Evolutionary conservation across 2,797 vertebrate genomes (phyloP), one percentile per base, ranked within the genome.

Genomic region (Sandelia bainsii): DNA sequence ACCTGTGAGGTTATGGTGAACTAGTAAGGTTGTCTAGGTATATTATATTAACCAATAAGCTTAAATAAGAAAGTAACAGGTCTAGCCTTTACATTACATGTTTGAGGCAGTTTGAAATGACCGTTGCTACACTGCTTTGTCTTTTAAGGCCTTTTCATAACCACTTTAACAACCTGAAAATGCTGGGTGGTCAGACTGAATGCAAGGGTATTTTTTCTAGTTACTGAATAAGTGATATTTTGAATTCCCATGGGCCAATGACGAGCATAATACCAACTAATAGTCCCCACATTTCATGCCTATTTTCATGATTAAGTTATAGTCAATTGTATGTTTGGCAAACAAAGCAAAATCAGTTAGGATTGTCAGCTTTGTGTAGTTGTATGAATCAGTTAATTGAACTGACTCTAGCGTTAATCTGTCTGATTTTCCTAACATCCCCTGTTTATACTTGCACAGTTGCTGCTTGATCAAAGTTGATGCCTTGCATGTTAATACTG

Each of bases 341-440:
- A 69, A 59, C 23, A 57, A 42, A 49, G 9, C 3, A 46, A 10
- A 20, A 50, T 64, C 61, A 69, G 25, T n/a, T 25, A 56, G 27
- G 9, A 8, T 51, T 68, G 23, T 57, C 51, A 60, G 42, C 48
- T 67, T 72, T 45, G 20, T 69, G 62, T 32, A 8, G 52, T 29
- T 44, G 22, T 13, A 40, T 37, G 48, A 60, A 39, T 68, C 37
- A 22, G 6, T 32, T 53, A 37, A 75, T 79, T 59, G 34, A 57
- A 27, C 14, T 10, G 20, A 72, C 25, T 44, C 11, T 42, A 13
- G 23, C 44, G 67, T 49, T 48, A 19, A 45, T 60, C 44, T 56
- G 25, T 66, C 48, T 42, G 32, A 50, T 25, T 69, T 39, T 48
- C 51, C 19, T 39, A 44, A 57, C 12, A 37, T 48, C 32, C 53